Conservation (phyloP, 1,140 invertebrate genomes). For the Penaeus indicus region DNA sequence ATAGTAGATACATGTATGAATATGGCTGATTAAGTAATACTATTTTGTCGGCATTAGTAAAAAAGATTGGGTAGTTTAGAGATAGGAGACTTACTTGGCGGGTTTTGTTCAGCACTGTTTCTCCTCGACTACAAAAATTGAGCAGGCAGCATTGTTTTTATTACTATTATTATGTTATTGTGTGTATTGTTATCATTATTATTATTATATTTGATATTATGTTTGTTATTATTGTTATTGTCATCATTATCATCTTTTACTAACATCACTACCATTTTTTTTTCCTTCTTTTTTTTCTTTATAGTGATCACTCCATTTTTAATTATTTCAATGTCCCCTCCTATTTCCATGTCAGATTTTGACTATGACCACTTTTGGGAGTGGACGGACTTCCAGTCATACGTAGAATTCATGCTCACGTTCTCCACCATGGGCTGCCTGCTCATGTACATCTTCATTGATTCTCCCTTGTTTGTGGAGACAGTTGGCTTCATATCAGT, state of each 20-base stretch:
- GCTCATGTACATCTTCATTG: conserved; percentile 89
- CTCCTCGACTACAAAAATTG: no score
- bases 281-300: conserved; percentile 4
- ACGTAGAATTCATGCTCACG: conserved; percentile 90
- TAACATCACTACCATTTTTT: no score
- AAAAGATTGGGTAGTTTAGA: no score
- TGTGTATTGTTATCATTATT: not conserved
- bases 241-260: not conserved
- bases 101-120: no score
- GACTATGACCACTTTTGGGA: conserved; percentile 95
- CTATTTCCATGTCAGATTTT: conserved; percentile 79
- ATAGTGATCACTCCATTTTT: no score
- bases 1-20: no score
- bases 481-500: conserved; percentile 92
- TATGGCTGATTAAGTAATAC: no score
- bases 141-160: no score
- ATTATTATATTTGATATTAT: not conserved
- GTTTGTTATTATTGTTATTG: not conserved
- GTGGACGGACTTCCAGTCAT: conserved; percentile 98
- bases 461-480: conserved; percentile 87
- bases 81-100: no score
- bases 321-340: not conserved
- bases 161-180: no score
- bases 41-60: no score
- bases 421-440: conserved; percentile 87